These are phyloP conservation scores for Ochropleura leucogaster DNA, from an alignment of 2,888 invertebrate species.

Conservation along the genomic window DNA sequence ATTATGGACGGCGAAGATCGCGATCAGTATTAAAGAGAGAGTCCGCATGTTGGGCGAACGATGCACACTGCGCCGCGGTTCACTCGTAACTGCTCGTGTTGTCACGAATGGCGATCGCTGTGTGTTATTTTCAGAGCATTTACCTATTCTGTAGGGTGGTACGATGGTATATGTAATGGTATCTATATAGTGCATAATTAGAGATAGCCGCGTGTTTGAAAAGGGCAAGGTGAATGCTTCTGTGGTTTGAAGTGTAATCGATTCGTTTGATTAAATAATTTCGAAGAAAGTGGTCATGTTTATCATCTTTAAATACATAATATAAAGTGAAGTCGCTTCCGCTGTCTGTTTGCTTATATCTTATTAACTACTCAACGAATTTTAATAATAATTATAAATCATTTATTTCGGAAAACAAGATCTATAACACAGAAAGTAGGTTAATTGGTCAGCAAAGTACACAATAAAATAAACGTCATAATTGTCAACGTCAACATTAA, in stretches of 20 bases:
- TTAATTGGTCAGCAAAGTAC: no score
- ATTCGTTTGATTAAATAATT: slow-evolving; percentile 7
- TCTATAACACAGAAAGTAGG: no score
- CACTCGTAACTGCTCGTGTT: slow-evolving; percentile 62
- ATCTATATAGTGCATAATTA: neutral
- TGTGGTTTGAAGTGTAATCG: slow-evolving; percentile 16
- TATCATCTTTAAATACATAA: neutral
- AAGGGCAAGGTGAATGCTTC: slow-evolving; percentile 45
- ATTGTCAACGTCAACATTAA: no score
- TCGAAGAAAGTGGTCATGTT: neutral
- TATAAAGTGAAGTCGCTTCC: no score
- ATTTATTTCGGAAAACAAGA: no score
- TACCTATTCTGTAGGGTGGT: slow-evolving; percentile 29
- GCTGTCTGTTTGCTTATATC: no score
- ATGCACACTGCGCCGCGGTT: slow-evolving; percentile 66
- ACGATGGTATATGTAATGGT: neutral
- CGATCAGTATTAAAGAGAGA: slow-evolving; percentile 67
- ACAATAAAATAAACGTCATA: no score
- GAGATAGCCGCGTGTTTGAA: slow-evolving; percentile 14
- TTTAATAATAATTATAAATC: no score
- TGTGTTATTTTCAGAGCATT: slow-evolving; percentile 68
- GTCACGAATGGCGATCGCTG: slow-evolving; percentile 31
- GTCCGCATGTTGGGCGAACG: slow-evolving; percentile 77
- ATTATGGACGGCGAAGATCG: slow-evolving; percentile 72
- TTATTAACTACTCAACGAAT: no score